A percentile compares a stretch with the other conserved stretches of the same genome.
Conservation (phyloP, 2,113 vertebrate species). For the Prionailurus viverrinus region DNA sequence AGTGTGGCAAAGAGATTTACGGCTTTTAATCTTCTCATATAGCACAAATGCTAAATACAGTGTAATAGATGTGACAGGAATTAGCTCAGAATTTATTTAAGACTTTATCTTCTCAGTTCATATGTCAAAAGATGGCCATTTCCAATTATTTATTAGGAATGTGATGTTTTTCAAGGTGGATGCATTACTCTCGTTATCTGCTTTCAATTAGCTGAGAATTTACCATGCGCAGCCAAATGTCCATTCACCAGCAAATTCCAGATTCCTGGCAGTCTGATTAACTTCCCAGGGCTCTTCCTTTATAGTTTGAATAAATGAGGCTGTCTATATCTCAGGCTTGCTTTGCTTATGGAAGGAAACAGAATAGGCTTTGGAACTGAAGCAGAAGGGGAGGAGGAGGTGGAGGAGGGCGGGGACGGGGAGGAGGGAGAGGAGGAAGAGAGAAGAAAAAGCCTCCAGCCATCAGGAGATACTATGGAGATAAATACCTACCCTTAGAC, state of each 20-base stretch:
- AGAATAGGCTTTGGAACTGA: conserved; percentile 68
- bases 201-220: conserved; percentile 91
- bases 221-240: conserved; percentile 88
- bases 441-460: background rate
- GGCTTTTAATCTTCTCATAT: conserved; percentile 85
- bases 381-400: background rate
- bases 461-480: conserved; percentile 41
- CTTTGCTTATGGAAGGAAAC: conserved; percentile 84
- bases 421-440: background rate
- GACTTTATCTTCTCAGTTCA: conserved; percentile 80
- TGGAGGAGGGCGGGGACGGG: background rate
- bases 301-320: conserved; percentile 87
- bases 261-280: conserved; percentile 88
- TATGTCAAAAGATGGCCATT: conserved; percentile 86
- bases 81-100: conserved; percentile 87
- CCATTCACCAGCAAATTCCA: conserved; percentile 91
- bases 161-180: conserved; percentile 89
- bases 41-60: conserved; percentile 81
- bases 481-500: background rate
- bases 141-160: conserved; percentile 90
- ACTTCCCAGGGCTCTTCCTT: conserved; percentile 88
- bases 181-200: conserved; percentile 89
- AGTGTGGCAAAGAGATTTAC: conserved; percentile 83
- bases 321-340: conserved; percentile 83
- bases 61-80: conserved; percentile 87